Evolutionary conservation across 2,888 invertebrate species (phyloP), one percentile per base, ranked within the genome.

Genomic region (Nasonia oneida): DNA sequence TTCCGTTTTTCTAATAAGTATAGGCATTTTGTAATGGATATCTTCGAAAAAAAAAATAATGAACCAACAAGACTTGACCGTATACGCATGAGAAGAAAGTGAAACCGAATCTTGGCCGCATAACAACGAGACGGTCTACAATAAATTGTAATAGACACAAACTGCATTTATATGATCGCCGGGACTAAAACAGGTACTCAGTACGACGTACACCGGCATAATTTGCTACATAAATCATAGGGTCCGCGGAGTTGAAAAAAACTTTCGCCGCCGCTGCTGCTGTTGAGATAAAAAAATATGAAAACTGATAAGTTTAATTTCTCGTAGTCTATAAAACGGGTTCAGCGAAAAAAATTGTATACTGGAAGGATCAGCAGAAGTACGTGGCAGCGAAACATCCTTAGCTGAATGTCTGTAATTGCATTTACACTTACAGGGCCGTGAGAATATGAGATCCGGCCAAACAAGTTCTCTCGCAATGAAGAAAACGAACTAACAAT

Each of bases 381-480:
- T n/a, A 5, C 6, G 42, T 42, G 8, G 42, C 12, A 47, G n/a
- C 73, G 73, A 64, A 64, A 42, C 79, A 84, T 84, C 79, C 50
- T 84, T 78, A 37, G 23, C 42, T 12, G 47, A 29, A 29, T n/a
- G 39, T 12, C n/a, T 23, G 74, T 64, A 79, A 81, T 73, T 78
- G 53, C 71, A 70, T 78, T 82, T 78, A 42, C 50, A 75, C 70
- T 67, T 39, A 47, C 77, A 77, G 47, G 53, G 64, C 81, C 82
- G 82, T 85, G 85, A 85, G 82, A 85, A 82, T 84, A 29, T 15
- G 74, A 71, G 64, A 73, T 73, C 81, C 73, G 71, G 74, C 81
- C 42, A 12, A 82, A 82, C 85, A 47, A 75, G 84, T 85, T 78
- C 39, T 85, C 57, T 50, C 50, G 81, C 81, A 71, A 73, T 70